These are phyloP conservation scores for Poicephalus gulielmi DNA, from an alignment of 2,113 vertebrate species.

Conservation along the genomic window DNA sequence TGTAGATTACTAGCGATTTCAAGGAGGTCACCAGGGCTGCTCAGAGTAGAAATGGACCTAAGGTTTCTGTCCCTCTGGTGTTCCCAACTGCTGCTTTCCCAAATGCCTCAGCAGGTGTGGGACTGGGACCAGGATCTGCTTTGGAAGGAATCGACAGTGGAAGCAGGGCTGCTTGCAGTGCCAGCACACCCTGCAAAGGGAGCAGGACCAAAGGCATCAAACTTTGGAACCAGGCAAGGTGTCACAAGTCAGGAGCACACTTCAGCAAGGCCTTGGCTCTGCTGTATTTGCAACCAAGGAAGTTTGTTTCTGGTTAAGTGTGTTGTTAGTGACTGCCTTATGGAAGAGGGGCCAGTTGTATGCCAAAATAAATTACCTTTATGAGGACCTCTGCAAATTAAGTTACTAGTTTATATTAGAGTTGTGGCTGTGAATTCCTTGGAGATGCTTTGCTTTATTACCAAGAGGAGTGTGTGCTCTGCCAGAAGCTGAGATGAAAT, in stretches of 20 bases:
- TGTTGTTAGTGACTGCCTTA: background rate
- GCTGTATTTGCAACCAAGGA: background rate
- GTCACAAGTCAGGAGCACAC: background rate
- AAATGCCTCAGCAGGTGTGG: background rate
- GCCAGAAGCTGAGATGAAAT: background rate
- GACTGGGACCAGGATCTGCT: background rate
- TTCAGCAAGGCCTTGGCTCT: background rate
- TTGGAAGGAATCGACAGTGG: background rate
- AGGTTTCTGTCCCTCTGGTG: background rate
- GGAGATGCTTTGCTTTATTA: slow-evolving; percentile 14
- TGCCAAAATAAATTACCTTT: background rate
- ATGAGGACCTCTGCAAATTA: background rate
- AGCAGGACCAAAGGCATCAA: background rate
- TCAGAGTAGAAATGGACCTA: background rate
- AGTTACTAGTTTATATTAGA: background rate
- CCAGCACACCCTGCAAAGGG: background rate
- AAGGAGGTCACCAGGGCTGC: background rate
- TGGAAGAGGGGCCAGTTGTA: background rate
- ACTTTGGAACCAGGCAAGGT: background rate
- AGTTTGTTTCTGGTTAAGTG: background rate
- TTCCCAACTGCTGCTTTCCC: background rate
- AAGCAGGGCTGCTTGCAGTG: background rate
- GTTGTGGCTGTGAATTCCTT: slow-evolving; percentile 3
- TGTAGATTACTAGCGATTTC: background rate
- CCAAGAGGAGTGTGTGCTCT: background rate